A percentile compares a stretch with the other conserved stretches of the same genome.
Evolutionary conservation across 2,888 invertebrate species (phyloP).

Genomic region (Ceriagrion tenellum): DNA sequence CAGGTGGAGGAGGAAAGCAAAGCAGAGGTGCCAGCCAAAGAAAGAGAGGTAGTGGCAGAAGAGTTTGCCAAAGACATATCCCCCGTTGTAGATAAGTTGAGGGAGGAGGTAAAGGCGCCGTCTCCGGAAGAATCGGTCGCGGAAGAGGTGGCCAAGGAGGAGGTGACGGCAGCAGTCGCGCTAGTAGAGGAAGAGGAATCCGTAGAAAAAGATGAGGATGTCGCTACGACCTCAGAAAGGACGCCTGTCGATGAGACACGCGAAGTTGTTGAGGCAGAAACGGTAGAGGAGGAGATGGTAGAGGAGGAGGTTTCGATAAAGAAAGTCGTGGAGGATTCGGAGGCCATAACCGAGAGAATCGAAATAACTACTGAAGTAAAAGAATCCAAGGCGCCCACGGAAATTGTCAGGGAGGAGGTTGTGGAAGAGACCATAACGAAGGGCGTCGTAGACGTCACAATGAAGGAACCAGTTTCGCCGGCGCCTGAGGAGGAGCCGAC

Average conservation of each 20-base stretch:
- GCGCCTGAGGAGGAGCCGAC: no score
- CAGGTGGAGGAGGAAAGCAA: background rate
- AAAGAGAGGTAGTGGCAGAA: background rate
- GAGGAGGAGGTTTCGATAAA: background rate
- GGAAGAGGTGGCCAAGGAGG: conserved; percentile 67
- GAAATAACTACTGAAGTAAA: background rate
- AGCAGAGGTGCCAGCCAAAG: background rate
- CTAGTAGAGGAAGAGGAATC: conserved; percentile 61
- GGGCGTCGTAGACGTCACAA: no score
- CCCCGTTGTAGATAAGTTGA: conserved; percentile 67
- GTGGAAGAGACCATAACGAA: no score
- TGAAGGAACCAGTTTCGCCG: no score
- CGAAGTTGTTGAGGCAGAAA: background rate
- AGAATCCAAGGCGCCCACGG: no score
- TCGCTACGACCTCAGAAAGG: no score
- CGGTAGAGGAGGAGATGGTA: background rate
- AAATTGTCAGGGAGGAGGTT: no score
- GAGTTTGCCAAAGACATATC: no score
- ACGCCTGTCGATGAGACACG: background rate
- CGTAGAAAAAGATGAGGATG: background rate
- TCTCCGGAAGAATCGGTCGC: conserved; percentile 70
- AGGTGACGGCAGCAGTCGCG: background rate
- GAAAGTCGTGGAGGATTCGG: background rate
- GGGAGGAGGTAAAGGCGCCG: conserved; percentile 70
- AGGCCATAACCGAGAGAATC: background rate